Evolutionary conservation across 2,113 vertebrate genomes (phyloP).

Genomic region (Isichthys henryi): DNA sequence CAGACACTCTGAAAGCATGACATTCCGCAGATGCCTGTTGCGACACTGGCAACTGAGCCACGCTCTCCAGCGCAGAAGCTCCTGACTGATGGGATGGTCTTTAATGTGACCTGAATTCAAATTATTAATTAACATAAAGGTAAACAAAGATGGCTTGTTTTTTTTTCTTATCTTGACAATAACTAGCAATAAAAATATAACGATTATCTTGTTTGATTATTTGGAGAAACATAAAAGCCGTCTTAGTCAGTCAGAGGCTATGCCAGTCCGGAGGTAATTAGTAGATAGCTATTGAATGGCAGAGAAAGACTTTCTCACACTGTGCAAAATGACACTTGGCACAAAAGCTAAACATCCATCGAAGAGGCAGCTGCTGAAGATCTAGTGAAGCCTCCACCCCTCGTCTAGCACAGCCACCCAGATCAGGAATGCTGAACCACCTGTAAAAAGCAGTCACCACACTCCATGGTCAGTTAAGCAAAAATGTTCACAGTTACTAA

Average conservation of each 20-base stretch:
- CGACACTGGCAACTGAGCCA: conserved; percentile 23
- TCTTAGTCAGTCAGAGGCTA: not conserved
- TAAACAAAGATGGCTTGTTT: not conserved
- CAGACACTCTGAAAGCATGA: conserved; percentile 31
- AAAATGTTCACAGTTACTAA: not conserved
- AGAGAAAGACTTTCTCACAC: not conserved
- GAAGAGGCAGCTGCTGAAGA: not conserved
- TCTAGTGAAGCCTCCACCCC: not conserved
- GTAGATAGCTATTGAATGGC: not conserved
- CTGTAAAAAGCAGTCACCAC: not conserved
- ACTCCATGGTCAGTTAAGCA: not conserved
- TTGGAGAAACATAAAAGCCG: not conserved
- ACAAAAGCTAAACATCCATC: not conserved
- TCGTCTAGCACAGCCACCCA: not conserved
- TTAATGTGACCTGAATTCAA: not conserved
- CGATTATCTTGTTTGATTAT: not conserved
- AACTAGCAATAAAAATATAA: not conserved
- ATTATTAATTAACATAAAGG: not conserved
- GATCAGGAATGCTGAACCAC: not conserved
- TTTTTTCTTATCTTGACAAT: not conserved
- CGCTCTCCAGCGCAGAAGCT: not conserved
- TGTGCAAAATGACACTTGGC: not conserved
- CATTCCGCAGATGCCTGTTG: conserved; percentile 25
- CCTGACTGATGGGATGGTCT: not conserved
- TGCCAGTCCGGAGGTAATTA: not conserved